Evolutionary conservation across 2,888 invertebrate species (phyloP).

Genomic region (Ceraclea dissimilis): DNA sequence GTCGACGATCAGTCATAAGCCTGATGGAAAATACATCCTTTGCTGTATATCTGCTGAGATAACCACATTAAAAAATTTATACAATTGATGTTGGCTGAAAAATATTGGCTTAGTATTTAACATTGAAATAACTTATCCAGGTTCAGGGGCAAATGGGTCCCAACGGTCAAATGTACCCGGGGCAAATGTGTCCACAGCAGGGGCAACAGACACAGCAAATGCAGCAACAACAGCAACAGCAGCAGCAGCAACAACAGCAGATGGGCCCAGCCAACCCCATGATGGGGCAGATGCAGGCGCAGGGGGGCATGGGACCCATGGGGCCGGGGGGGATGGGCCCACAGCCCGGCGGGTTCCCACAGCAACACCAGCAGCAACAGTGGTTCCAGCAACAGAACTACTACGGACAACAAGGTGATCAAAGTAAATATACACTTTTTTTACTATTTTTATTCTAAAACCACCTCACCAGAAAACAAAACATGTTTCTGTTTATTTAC

Average conservation of each 20-base stretch:
- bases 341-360: constrained; percentile 10
- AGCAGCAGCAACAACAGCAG: neutral
- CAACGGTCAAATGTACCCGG: constrained; percentile 12
- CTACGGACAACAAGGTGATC: constrained; percentile 41
- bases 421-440: neutral
- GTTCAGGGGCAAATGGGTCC: constrained; percentile 4
- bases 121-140: too few relatives aligned
- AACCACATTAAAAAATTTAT: too few relatives aligned
- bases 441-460: neutral
- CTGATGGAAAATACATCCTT: too few relatives aligned
- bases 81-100: too few relatives aligned
- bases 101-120: too few relatives aligned
- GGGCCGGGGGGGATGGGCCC: constrained; percentile 30
- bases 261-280: neutral
- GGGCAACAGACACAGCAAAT: constrained; percentile 8
- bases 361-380: constrained; percentile 43
- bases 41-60: too few relatives aligned
- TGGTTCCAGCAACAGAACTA: constrained; percentile 51
- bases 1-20: too few relatives aligned
- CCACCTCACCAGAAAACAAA: too few relatives aligned
- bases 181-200: constrained; percentile 7
- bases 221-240: constrained; percentile 2
- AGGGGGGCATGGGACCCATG: constrained; percentile 32
- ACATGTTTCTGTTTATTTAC: too few relatives aligned
- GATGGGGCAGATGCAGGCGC: constrained; percentile 1